A percentile compares a stretch with the other conserved stretches of the same genome.
Evolutionary conservation across 2,113 vertebrate species (phyloP).

Genomic region (Chiloscyllium plagiosum): DNA sequence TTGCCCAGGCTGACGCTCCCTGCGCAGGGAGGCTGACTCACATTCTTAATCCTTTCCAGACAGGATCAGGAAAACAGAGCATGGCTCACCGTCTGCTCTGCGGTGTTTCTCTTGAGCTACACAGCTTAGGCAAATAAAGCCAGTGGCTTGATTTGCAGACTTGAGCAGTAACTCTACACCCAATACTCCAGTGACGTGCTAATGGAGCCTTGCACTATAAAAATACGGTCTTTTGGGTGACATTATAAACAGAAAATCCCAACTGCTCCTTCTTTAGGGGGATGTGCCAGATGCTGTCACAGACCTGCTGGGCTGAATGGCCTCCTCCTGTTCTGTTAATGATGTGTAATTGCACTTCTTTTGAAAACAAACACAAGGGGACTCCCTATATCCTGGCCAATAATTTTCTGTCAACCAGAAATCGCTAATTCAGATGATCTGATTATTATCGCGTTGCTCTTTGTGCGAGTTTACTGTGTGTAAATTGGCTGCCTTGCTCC

Average conservation of each 20-base stretch:
- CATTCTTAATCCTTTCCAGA: neutral
- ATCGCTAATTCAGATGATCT: neutral
- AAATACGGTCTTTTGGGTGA: neutral
- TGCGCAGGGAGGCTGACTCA: neutral
- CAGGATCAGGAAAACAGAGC: neutral
- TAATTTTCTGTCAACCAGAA: neutral
- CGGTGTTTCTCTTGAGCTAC: neutral
- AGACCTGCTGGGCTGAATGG: neutral
- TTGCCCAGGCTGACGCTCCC: neutral
- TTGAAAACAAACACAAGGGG: neutral
- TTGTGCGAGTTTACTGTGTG: neutral
- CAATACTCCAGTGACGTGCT: neutral
- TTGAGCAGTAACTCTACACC: neutral
- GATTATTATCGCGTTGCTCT: neutral
- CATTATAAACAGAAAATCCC: neutral
- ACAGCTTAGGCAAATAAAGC: neutral
- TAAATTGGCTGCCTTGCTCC: neutral
- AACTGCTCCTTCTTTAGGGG: neutral
- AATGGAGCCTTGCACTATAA: neutral
- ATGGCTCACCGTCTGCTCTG: neutral
- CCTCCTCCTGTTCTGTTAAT: neutral
- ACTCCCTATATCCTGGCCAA: neutral
- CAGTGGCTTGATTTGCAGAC: neutral
- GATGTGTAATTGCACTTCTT: neutral
- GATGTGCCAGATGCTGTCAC: neutral